phyloP scores from a whole-genome alignment of 1,140 invertebrate genomes.

The Parasteatoda tepidariorum region DNA sequence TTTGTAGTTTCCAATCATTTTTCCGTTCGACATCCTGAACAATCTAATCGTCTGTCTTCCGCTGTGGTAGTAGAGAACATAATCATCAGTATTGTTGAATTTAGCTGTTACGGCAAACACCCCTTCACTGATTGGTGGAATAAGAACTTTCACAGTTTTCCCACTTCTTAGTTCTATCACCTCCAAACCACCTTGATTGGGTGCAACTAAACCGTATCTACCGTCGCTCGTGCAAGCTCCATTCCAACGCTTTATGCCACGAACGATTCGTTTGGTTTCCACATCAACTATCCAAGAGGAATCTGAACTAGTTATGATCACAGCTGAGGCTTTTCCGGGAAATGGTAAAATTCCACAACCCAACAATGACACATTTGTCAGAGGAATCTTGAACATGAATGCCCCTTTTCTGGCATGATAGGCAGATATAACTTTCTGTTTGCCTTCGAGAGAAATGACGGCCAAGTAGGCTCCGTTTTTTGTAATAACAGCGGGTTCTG shows the following conservation, averaged over 20 bases:
- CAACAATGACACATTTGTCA: constrained; percentile 62
- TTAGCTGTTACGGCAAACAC: constrained; percentile 95
- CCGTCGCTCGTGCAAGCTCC: constrained; percentile 71
- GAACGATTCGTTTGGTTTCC: constrained; percentile 70
- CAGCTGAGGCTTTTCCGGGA: constrained; percentile 62
- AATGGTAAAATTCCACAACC: constrained; percentile 12
- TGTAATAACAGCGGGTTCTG: constrained; percentile 81
- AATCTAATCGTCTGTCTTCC: constrained; percentile 91
- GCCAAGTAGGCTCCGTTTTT: constrained; percentile 83
- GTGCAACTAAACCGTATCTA: constrained; percentile 88
- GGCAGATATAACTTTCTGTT: constrained; percentile 87
- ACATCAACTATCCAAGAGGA: constrained; percentile 80
- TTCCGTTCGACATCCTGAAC: constrained; percentile 87
- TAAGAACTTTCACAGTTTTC: constrained; percentile 82
- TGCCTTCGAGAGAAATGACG: constrained; percentile 84
- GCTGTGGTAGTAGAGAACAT: constrained; percentile 97
- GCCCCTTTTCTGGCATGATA: constrained; percentile 82
- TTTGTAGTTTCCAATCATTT: constrained; percentile 91
- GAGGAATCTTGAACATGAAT: constrained; percentile 77
- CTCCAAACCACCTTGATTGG: constrained; percentile 90
- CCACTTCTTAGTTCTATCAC: constrained; percentile 88
- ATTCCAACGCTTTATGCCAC: constrained; percentile 72
- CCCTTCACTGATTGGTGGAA: constrained; percentile 90
- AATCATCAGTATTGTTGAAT: constrained; percentile 94
- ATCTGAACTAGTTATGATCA: constrained; percentile 89